Conservation (phyloP, 2,113 vertebrate genomes). For the Scatophagus argus region DNA sequence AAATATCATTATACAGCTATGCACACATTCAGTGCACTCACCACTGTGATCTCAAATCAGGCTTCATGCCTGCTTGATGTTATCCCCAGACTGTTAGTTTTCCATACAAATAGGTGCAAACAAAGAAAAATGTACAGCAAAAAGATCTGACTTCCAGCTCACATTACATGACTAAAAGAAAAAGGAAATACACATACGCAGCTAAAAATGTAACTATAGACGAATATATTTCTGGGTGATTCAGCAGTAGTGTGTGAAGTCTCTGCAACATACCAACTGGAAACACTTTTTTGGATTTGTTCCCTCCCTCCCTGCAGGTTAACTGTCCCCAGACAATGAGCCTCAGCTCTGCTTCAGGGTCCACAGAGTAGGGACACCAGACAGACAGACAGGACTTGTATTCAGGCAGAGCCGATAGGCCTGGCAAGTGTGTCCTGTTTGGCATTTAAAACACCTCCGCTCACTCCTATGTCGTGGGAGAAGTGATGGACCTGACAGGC, state of each 20-base stretch:
- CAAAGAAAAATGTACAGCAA: slow-evolving; percentile 25
- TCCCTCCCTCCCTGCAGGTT: slow-evolving; percentile 64
- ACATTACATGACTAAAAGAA: slow-evolving; percentile 11
- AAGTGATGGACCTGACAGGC: slow-evolving; percentile 84
- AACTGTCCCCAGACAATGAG: slow-evolving; percentile 75
- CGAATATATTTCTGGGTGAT: slow-evolving; percentile 31
- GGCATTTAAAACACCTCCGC: slow-evolving; percentile 83
- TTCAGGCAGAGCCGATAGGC: slow-evolving; percentile 76
- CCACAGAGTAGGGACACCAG: slow-evolving; percentile 67
- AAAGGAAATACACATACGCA: slow-evolving; percentile 18
- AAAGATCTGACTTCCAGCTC: slow-evolving; percentile 26
- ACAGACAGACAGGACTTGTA: slow-evolving; percentile 73
- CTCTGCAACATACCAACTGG: slow-evolving; percentile 31
- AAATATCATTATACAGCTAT: slow-evolving; percentile 54
- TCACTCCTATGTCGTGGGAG: slow-evolving; percentile 72
- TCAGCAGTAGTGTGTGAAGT: slow-evolving; percentile 34
- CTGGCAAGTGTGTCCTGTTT: slow-evolving; percentile 79
- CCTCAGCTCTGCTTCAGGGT: slow-evolving; percentile 73
- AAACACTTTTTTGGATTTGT: slow-evolving; percentile 56
- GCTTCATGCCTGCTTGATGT: slow-evolving; percentile 32
- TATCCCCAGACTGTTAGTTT: slow-evolving; percentile 42
- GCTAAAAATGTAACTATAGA: slow-evolving; percentile 16
- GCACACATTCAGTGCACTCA: slow-evolving; percentile 34
- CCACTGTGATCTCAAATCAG: slow-evolving; percentile 45
- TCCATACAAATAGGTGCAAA: slow-evolving; percentile 48